Evolutionary conservation across 1,140 invertebrate genomes (phyloP), one percentile per base, ranked within the genome.

Genomic region (Sarcophaga peregrina): DNA sequence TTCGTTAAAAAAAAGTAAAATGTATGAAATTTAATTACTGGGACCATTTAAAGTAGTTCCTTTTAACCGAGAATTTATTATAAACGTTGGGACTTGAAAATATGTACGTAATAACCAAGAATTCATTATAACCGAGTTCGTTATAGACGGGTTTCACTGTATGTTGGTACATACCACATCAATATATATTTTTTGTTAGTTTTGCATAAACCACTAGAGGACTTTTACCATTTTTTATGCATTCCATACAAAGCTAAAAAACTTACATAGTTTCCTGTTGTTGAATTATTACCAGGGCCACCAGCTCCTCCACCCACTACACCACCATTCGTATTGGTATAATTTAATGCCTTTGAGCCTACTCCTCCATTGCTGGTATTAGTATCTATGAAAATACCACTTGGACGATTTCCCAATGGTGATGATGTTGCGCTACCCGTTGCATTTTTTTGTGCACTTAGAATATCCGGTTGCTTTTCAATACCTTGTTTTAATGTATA

Each of bases 401-500:
- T 88, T 82, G 89, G 89, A 84, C 89, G 88, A 87, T 87, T 89
- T 85, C 89, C 88, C 85, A 90, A 47, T 83, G 89, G 89, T 83
- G 89, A 89, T 82, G 89, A 88, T 86, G 87, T 87, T 85, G 86
- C 87, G 86, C 86, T 87, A 83, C 86, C 89, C 85, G 85, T 87
- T 84, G 88, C 86, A 87, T 90, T 90, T 87, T 91, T 90, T 88
- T 91, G 91, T 54, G 91, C 90, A 84, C 88, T 91, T 80, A 91
- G 86, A 83, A 91, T 91, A 84, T 91, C 91, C 81, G 91, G 91
- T 83, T 91, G 90, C 82, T 91, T 90, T 85, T 91, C 90, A 81
- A 90, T 89, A 82, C 89, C 91, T 83, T 92, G 91, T 86, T 93
- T 92, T 83, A 93, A 85, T 13, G 92, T 93, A 84, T 93, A 93